Conservation (phyloP, 2,113 vertebrate species). For the Halcyon malimbica region DNA sequence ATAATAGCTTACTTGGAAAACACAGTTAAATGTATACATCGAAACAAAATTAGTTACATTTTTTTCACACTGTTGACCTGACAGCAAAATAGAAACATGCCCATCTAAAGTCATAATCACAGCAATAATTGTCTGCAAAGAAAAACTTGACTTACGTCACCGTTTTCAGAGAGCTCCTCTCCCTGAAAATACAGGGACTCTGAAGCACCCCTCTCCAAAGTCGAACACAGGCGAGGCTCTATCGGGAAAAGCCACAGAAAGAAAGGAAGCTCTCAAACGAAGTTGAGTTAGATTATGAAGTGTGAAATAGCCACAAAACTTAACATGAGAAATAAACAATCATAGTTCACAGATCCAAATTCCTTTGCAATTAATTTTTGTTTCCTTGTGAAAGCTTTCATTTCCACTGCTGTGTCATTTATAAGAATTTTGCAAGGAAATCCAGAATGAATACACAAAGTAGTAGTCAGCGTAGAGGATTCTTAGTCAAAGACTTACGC, state of each 20-base stretch:
- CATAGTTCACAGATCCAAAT: background rate
- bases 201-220: background rate
- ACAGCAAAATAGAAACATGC: background rate
- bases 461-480: background rate
- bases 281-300: background rate
- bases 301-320: background rate
- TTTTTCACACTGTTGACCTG: background rate
- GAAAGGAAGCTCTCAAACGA: background rate
- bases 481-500: background rate
- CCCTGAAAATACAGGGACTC: background rate
- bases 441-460: background rate
- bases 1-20: background rate
- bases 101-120: conserved; percentile 21
- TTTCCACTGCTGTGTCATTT: background rate
- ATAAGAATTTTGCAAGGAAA: background rate
- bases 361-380: background rate
- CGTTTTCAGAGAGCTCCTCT: background rate
- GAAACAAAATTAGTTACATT: background rate
- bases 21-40: background rate
- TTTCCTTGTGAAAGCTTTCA: background rate
- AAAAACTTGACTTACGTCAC: background rate
- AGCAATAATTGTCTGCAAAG: background rate
- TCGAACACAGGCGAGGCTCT: background rate
- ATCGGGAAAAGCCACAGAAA: background rate
- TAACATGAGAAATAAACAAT: background rate